phyloP scores from a whole-genome alignment of 2,888 invertebrate species.

The Thera britannica region DNA sequence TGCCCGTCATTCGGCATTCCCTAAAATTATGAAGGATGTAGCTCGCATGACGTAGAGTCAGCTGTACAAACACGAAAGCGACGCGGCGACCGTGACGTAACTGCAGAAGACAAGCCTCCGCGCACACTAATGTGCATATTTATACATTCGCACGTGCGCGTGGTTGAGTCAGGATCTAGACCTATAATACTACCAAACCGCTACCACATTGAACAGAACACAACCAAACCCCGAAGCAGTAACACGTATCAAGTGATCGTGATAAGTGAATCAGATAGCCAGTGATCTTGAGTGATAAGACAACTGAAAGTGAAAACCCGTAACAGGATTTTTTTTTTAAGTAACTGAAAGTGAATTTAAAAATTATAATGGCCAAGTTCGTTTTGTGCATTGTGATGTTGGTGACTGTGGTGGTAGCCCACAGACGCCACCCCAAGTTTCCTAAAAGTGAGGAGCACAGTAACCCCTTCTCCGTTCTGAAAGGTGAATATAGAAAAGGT shows the following conservation, averaged over 20 bases:
- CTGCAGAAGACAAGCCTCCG: constrained; percentile 47
- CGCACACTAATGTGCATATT: constrained; percentile 6
- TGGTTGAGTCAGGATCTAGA: constrained; percentile 61
- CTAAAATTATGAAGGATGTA: constrained; percentile 35
- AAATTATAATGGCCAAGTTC: constrained; percentile 62
- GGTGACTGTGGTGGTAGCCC: constrained; percentile 58
- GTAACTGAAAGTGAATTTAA: constrained; percentile 43
- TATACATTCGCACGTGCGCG: constrained; percentile 42
- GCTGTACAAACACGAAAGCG: constrained; percentile 52
- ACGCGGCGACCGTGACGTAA: constrained; percentile 51
- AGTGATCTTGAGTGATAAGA: constrained; percentile 48
- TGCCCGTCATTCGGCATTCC: constrained; percentile 28
- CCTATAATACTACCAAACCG: constrained; percentile 69
- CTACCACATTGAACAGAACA: constrained; percentile 61
- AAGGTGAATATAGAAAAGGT: constrained; percentile 66
- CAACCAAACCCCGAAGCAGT: constrained; percentile 62
- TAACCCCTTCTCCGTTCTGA: constrained; percentile 39
- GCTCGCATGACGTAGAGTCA: constrained; percentile 57
- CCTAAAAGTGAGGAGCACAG: constrained; percentile 54
- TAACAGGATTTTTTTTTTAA: not conserved
- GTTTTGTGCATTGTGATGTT: constrained; percentile 64
- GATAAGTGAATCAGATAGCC: constrained; percentile 39
- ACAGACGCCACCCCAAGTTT: constrained; percentile 69
- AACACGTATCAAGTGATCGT: constrained; percentile 60
- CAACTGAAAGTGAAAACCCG: constrained; percentile 23